These are phyloP conservation scores for Microcebus murinus DNA, from an alignment of 2,113 vertebrate species.

Conservation along the genomic window DNA sequence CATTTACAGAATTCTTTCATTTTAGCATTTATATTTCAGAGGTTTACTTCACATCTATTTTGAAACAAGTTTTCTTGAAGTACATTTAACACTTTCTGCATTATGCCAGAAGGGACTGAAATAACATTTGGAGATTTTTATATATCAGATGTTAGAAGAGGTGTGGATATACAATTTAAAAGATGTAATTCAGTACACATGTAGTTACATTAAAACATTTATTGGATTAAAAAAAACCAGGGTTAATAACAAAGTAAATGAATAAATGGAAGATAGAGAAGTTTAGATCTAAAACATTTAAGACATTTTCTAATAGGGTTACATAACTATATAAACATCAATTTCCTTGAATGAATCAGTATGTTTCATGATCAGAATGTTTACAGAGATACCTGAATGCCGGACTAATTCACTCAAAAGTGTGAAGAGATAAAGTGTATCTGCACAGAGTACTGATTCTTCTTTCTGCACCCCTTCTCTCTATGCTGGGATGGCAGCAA, in stretches of 20 bases:
- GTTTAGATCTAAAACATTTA: background rate
- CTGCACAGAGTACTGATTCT: background rate
- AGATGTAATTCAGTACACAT: slow-evolving; percentile 35
- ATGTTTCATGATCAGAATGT: background rate
- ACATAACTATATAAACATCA: background rate
- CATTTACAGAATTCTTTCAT: background rate
- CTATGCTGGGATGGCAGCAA: background rate
- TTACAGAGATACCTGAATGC: background rate
- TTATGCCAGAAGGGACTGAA: slow-evolving; percentile 38
- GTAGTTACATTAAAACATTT: slow-evolving; percentile 1
- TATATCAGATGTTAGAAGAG: slow-evolving; percentile 40
- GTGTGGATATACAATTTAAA: background rate
- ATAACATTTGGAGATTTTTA: slow-evolving; percentile 41
- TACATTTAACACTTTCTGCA: slow-evolving; percentile 60
- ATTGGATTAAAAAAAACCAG: background rate
- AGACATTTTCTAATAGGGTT: background rate
- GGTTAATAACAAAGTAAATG: slow-evolving; percentile 36
- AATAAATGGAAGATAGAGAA: background rate
- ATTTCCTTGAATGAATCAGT: background rate
- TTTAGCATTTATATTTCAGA: slow-evolving; percentile 49
- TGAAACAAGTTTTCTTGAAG: slow-evolving; percentile 56
- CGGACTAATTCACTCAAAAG: background rate
- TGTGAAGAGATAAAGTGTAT: background rate
- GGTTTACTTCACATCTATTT: background rate
- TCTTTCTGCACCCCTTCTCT: background rate